A percentile compares a stretch with the other conserved stretches of the same genome.
phyloP scores from a whole-genome alignment of 1,140 invertebrate species.

The Globodera rostochiensis region DNA sequence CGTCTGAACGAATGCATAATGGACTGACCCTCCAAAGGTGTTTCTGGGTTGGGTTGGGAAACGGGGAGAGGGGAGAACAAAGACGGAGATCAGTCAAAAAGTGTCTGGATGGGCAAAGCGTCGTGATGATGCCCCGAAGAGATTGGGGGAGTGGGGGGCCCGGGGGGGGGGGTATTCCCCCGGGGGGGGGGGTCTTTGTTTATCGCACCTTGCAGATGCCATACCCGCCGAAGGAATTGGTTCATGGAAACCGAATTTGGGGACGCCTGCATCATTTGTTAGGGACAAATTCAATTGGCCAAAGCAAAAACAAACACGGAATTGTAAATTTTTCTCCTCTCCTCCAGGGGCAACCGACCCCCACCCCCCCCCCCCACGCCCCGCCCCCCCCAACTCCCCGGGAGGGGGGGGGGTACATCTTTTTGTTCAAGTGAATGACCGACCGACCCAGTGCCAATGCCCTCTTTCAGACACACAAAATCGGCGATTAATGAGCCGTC shows the following conservation, averaged over 20 bases:
- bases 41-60: no score
- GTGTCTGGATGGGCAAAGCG: no score
- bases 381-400: no score
- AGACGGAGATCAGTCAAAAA: no score
- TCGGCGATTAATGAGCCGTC: not conserved
- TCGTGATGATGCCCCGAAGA: not conserved
- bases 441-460: not conserved
- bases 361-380: no score
- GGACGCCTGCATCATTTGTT: not conserved
- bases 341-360: not conserved
- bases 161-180: no score
- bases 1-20: no score
- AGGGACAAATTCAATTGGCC: not conserved
- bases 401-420: not conserved
- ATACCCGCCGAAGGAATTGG: not conserved
- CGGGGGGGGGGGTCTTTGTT: not conserved
- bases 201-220: not conserved
- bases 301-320: not conserved
- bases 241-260: not conserved
- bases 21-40: no score
- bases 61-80: no score
- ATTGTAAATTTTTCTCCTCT: not conserved
- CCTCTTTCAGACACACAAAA: not conserved
- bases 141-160: not conserved
- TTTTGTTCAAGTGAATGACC: not conserved